phyloP scores from a whole-genome alignment of 2,888 invertebrate species.

The Dicranocentrus wangi region DNA sequence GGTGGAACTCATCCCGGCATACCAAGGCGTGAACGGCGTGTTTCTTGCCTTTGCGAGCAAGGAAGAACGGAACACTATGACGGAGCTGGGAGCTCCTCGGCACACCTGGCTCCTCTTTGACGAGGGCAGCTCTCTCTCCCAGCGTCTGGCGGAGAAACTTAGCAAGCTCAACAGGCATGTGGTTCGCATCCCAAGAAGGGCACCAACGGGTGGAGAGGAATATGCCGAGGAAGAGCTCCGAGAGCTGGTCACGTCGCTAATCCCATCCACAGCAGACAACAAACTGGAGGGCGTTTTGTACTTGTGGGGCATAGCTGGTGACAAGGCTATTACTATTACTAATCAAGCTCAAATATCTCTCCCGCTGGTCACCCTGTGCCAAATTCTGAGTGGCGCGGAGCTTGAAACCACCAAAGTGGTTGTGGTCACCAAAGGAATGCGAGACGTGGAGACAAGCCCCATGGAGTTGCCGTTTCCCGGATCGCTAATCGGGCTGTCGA shows the following conservation, averaged over 20 bases:
- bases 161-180: background rate
- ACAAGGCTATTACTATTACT: background rate
- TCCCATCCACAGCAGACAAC: background rate
- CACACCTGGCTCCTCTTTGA: background rate
- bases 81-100: slow-evolving; percentile 4
- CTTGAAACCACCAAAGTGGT: slow-evolving; percentile 9
- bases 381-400: background rate
- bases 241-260: too few species aligned
- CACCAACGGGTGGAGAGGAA: background rate
- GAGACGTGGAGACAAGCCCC: slow-evolving; percentile 23
- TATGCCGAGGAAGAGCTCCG: too few species aligned
- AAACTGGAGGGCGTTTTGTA: background rate
- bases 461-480: background rate
- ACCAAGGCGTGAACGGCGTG: slow-evolving; percentile 6
- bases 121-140: background rate
- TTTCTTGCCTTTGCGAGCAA: background rate
- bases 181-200: background rate
- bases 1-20: background rate
- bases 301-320: background rate
- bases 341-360: slow-evolving; percentile 42
- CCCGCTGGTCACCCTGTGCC: slow-evolving; percentile 47
- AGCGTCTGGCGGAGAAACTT: background rate
- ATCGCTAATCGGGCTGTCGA: background rate
- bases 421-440: slow-evolving; percentile 33
- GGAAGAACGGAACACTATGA: background rate